Conservation (phyloP, 2,797 vertebrate genomes). For the Oreochromis grahami region DNA sequence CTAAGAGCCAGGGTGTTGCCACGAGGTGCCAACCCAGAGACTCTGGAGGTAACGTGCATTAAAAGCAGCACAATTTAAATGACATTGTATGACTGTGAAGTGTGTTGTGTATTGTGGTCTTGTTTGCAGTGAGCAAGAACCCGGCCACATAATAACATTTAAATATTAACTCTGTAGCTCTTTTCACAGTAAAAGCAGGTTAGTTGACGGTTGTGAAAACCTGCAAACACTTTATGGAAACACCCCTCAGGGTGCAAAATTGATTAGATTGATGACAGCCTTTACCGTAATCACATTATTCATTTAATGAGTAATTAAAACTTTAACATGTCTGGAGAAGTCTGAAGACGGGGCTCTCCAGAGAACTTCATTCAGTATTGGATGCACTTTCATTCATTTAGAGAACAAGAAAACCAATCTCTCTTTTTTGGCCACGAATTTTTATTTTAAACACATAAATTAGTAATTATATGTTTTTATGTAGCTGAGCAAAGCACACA, state of each 20-base stretch:
- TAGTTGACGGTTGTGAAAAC: neutral
- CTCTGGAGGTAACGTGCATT: conserved; percentile 78
- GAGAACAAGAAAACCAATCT: neutral
- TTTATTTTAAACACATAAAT: neutral
- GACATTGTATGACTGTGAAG: neutral
- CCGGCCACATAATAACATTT: neutral
- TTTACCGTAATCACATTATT: neutral
- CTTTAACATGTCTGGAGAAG: neutral
- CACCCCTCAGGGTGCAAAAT: neutral
- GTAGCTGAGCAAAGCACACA: neutral
- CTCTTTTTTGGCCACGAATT: neutral
- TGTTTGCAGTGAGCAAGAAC: neutral
- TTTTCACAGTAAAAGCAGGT: neutral
- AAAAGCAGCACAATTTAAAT: neutral
- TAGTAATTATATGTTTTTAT: neutral
- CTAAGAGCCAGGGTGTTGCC: conserved; percentile 80
- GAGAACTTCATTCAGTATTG: neutral
- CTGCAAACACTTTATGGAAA: neutral
- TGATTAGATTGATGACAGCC: neutral
- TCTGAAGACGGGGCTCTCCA: neutral
- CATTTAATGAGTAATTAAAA: neutral
- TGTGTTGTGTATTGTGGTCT: neutral
- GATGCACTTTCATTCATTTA: neutral
- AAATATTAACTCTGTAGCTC: neutral
- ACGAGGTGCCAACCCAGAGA: conserved; percentile 64